Evolutionary conservation across 2,888 invertebrate genomes (phyloP).

Genomic region (Ditula angustiorana): DNA sequence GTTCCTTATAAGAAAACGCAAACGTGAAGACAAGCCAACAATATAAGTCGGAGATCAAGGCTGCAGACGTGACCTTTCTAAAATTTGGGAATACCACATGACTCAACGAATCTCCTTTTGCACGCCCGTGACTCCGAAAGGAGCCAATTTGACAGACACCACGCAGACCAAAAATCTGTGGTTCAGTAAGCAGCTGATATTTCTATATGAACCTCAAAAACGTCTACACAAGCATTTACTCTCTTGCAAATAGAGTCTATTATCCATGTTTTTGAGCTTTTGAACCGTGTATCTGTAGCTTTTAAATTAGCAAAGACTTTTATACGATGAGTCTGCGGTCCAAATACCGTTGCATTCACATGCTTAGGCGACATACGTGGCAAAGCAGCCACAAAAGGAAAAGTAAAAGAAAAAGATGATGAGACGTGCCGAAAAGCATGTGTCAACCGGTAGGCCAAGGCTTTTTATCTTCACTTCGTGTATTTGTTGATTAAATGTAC

Average conservation of each 20-base stretch:
- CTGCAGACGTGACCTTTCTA: neutral
- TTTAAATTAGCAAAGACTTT: neutral
- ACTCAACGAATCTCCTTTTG: neutral
- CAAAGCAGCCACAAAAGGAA: neutral
- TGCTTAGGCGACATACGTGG: conserved; percentile 18
- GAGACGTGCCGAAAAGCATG: conserved; percentile 26
- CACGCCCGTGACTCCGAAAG: neutral
- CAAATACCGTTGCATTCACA: conserved; percentile 14
- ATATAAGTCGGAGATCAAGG: conserved; percentile 26
- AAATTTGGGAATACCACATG: conserved; percentile 16
- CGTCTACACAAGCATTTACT: too few relatives aligned
- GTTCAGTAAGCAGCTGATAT: too few relatives aligned
- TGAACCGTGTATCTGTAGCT: too few relatives aligned
- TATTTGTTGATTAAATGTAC: too few relatives aligned
- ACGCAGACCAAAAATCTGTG: neutral
- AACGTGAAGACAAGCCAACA: conserved; percentile 10
- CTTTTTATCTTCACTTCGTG: too few relatives aligned
- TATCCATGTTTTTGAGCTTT: too few relatives aligned
- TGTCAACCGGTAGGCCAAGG: conserved; percentile 10
- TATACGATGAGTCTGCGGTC: conserved; percentile 1
- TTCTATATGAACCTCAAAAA: too few relatives aligned
- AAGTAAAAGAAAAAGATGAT: conserved; percentile 2
- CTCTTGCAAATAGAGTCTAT: too few relatives aligned
- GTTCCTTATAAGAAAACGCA: neutral
- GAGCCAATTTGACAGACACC: neutral